A percentile compares a stretch with the other conserved stretches of the same genome.
Conservation (phyloP, 2,797 vertebrate species). For the Melanotaenia trifasciata region DNA sequence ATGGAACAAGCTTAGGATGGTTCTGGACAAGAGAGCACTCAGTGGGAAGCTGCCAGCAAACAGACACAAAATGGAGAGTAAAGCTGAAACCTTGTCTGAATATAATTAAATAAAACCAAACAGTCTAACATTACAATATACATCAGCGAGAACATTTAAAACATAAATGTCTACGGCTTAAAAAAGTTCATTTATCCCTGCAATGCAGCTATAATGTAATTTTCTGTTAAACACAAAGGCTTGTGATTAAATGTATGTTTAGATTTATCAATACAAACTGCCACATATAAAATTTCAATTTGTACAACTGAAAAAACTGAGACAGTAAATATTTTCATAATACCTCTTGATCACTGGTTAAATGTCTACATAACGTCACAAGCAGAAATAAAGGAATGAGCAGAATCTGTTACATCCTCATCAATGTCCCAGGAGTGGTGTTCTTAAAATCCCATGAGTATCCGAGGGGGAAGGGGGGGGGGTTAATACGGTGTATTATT, state of each 20-base stretch:
- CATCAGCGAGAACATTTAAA: not conserved
- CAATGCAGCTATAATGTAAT: not conserved
- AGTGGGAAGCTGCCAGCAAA: constrained; percentile 7
- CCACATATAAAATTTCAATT: not conserved
- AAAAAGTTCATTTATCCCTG: not conserved
- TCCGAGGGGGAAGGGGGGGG: constrained; percentile 47
- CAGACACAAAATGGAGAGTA: not conserved
- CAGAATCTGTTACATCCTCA: constrained; percentile 37
- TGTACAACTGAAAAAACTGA: not conserved
- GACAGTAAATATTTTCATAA: not conserved
- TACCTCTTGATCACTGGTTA: not conserved
- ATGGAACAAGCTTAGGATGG: constrained; percentile 18
- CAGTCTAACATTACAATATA: no score
- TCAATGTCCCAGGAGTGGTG: constrained; percentile 59
- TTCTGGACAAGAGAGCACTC: not conserved
- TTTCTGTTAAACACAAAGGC: no score
- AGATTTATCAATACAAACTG: not conserved
- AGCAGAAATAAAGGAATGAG: constrained; percentile 29
- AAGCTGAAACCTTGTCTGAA: not conserved
- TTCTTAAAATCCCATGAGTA: constrained; percentile 64
- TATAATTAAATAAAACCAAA: not conserved
- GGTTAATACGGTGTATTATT: constrained; percentile 71
- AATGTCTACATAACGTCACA: constrained; percentile 57
- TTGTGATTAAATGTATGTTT: not conserved
- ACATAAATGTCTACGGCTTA: not conserved